phyloP scores from a whole-genome alignment of 2,797 vertebrate genomes.

The Eleutherodactylus coqui region DNA sequence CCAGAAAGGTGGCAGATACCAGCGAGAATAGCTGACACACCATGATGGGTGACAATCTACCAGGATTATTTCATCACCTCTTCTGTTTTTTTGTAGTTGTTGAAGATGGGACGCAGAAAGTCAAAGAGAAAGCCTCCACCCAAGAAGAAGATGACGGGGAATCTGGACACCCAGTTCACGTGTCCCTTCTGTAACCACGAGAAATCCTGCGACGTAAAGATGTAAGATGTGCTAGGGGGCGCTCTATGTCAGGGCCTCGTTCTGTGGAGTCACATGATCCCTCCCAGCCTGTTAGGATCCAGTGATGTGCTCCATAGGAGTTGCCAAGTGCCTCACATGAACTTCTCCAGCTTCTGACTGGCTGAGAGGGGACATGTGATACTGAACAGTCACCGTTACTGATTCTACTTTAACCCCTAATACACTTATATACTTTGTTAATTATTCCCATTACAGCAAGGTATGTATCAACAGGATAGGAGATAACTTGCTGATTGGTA shows the following conservation, averaged over 20 bases:
- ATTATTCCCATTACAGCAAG: too few relatives aligned
- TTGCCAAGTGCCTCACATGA: neutral
- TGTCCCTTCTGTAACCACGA: constrained; percentile 97
- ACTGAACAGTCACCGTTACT: too few relatives aligned
- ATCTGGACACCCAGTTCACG: constrained; percentile 91
- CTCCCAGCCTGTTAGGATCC: neutral
- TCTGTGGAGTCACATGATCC: neutral
- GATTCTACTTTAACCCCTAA: too few relatives aligned
- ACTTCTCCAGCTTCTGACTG: neutral
- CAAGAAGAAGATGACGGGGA: constrained; percentile 92
- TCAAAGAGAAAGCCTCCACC: constrained; percentile 92
- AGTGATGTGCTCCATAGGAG: neutral
- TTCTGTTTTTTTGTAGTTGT: neutral
- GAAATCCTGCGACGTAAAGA: constrained; percentile 94
- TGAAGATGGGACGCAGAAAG: constrained; percentile 88
- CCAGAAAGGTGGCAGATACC: too few relatives aligned
- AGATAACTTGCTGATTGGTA: too few relatives aligned
- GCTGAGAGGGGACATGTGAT: neutral
- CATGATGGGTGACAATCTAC: too few relatives aligned
- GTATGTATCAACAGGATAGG: too few relatives aligned
- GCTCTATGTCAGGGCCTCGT: neutral
- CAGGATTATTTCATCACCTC: too few relatives aligned
- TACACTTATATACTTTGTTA: too few relatives aligned
- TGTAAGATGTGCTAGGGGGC: constrained; percentile 74
- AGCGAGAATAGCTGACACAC: too few relatives aligned